phyloP scores from a whole-genome alignment of 2,797 vertebrate species.

The Enteromius paludinosus region DNA sequence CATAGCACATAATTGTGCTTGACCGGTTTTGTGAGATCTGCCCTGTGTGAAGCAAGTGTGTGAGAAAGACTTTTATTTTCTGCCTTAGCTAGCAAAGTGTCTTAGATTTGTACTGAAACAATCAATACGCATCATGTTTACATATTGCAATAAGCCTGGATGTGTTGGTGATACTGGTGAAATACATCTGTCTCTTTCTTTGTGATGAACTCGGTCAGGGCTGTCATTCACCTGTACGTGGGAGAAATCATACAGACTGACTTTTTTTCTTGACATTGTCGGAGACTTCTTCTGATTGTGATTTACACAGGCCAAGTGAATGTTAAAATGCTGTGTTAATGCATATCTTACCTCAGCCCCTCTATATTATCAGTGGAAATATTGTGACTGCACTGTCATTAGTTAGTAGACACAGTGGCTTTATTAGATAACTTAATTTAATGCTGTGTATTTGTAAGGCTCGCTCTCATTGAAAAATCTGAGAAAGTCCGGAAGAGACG shows the following conservation, averaged over 20 bases:
- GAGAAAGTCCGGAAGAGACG: constrained; percentile 37
- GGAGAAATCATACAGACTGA: background rate
- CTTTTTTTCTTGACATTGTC: background rate
- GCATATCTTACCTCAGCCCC: background rate
- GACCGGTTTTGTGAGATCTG: constrained; percentile 14
- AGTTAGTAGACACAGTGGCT: background rate
- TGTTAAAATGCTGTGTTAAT: constrained; percentile 14
- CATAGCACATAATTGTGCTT: background rate
- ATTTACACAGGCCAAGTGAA: constrained; percentile 27
- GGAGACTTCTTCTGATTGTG: background rate
- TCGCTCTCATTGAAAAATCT: constrained; percentile 44
- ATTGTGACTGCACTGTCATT: constrained; percentile 16
- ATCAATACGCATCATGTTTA: constrained; percentile 64
- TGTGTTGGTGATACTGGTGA: constrained; percentile 2
- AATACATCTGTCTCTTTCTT: constrained; percentile 14
- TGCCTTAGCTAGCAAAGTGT: constrained; percentile 66
- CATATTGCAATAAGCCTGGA: constrained; percentile 46
- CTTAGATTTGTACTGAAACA: constrained; percentile 70
- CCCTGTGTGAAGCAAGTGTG: background rate
- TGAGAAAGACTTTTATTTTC: constrained; percentile 37
- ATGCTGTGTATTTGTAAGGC: constrained; percentile 20
- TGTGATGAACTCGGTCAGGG: background rate
- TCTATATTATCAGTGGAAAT: background rate
- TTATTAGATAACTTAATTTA: constrained; percentile 25
- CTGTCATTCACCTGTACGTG: background rate